phyloP scores from a whole-genome alignment of 2,113 vertebrate genomes.

The Neogale vison region DNA sequence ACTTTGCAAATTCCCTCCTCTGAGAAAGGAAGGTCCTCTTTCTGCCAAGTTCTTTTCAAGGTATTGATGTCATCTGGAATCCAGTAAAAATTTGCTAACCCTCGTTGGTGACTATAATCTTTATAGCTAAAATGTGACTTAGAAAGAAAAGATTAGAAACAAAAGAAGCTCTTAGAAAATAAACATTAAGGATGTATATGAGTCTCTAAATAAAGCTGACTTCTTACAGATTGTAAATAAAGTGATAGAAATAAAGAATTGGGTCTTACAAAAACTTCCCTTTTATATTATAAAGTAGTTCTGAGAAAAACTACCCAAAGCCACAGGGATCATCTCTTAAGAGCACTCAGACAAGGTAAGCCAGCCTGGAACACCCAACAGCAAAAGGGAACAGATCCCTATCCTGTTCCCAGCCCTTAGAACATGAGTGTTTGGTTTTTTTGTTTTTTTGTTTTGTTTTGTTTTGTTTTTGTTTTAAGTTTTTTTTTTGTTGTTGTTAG shows the following conservation, averaged over 20 bases:
- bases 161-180: neutral
- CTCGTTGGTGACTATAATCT: neutral
- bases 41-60: neutral
- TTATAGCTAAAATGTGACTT: neutral
- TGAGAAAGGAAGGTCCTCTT: neutral
- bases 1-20: neutral
- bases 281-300: neutral
- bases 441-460: neutral
- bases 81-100: neutral
- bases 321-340: neutral
- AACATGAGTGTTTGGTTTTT: neutral
- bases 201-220: neutral
- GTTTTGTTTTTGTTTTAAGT: neutral
- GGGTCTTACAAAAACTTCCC: neutral
- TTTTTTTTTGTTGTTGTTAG: too few species aligned
- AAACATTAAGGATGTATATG: too few species aligned
- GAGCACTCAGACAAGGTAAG: neutral
- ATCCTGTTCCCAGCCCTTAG: neutral
- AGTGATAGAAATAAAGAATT: neutral
- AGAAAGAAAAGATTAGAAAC: neutral
- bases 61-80: neutral
- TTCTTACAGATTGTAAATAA: neutral
- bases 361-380: neutral
- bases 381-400: neutral
- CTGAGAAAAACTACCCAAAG: neutral